Evolutionary conservation across 2,888 invertebrate genomes (phyloP), one percentile per base, ranked within the genome.

Genomic region (Acanthacorydalis orientalis): DNA sequence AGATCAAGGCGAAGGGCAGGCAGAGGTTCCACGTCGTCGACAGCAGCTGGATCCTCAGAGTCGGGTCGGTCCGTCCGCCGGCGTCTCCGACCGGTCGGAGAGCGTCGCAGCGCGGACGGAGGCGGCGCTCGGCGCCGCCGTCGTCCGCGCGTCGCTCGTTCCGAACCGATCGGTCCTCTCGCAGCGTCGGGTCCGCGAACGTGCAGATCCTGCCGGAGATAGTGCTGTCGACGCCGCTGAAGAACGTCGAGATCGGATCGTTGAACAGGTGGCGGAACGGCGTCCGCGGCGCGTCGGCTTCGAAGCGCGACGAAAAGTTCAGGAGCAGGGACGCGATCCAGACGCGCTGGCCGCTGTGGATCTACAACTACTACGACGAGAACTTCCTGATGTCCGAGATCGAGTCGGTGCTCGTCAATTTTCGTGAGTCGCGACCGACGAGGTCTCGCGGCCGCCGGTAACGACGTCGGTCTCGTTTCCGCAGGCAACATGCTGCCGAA

Each of bases 1-100:
- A 76, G 31, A 68, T 83, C 12, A 80, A 80, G 64, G 85, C 86
- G 0, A 78, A 78, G 57, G 86, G 84, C 0, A 64, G 86, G 44
- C 87, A 88, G 60, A 68, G 88, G 50, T 87, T 88, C 60, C 68
- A 72, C 56, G 65, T 83, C 43, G 55, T 78, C 1, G 66, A 68
- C 14, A 12, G 9, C n/a, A 33, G 16, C 14, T 14, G 14, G 32
- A 14, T 32, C 14, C n/a, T 37, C n/a, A 37, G 14, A 37, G 37
- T 14, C 3, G 23, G 23, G 23, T 23, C 23, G 6, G 23, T 23
- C 6, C 6, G 23, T 23, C 6, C 6, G 6, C 3, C 23, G 6
- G 23, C n/a, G n/a, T n/a, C n/a, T n/a, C n/a, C n/a, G n/a, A n/a
- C n/a, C n/a, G n/a, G n/a, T n/a, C n/a, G n/a, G n/a, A n/a, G n/a